phyloP scores from a whole-genome alignment of 2,888 invertebrate genomes.

The Epinotia brunnichana region DNA sequence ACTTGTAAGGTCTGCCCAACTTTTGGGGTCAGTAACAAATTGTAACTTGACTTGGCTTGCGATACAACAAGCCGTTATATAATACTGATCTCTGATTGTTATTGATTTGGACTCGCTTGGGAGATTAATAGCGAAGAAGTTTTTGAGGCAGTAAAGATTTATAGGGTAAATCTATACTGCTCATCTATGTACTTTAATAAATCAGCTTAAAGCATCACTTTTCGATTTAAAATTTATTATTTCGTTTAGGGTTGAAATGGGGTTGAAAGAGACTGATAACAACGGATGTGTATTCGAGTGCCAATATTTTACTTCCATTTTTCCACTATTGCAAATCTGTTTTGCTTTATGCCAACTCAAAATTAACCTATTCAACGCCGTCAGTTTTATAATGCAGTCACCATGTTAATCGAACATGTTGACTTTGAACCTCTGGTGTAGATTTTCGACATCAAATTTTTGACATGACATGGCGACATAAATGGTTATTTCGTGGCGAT shows the following conservation, averaged over 20 bases:
- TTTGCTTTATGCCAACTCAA: slow-evolving; percentile 6
- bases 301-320: slow-evolving; percentile 18
- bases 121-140: background rate
- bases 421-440: background rate
- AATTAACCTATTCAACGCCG: background rate
- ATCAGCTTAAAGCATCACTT: slow-evolving; percentile 11
- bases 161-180: slow-evolving; percentile 1
- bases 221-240: slow-evolving; percentile 13
- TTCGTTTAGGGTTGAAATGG: slow-evolving; percentile 16
- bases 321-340: slow-evolving; percentile 5
- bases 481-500: background rate
- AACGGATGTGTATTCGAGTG: slow-evolving; percentile 32
- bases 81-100: slow-evolving; percentile 16
- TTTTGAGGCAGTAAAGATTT: slow-evolving; percentile 5
- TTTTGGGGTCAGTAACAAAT: background rate
- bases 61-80: background rate
- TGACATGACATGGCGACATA: background rate
- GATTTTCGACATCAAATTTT: background rate
- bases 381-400: background rate
- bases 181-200: slow-evolving; percentile 13
- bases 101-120: slow-evolving; percentile 8
- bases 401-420: background rate
- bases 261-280: slow-evolving; percentile 31
- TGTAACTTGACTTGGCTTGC: slow-evolving; percentile 14
- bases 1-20: background rate